Percentiles rank a stretch among this genome's conserved stretches.
Evolutionary conservation across 2,113 vertebrate genomes (phyloP).

Genomic region (Alexandromys fortis): DNA sequence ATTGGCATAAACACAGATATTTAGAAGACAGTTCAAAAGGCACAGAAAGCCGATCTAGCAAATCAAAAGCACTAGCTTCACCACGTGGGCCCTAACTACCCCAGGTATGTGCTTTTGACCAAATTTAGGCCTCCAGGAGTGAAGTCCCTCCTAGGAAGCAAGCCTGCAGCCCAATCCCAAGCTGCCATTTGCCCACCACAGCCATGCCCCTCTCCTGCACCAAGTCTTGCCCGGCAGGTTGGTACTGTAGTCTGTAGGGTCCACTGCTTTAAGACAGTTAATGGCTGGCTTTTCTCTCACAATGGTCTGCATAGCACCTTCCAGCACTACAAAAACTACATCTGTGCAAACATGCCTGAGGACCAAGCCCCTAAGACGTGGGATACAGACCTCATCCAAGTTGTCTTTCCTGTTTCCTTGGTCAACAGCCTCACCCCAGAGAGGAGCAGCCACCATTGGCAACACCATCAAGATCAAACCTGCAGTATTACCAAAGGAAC

Average conservation of each 20-base stretch:
- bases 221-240: background rate
- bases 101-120: background rate
- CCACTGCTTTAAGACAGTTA: background rate
- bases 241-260: background rate
- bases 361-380: background rate
- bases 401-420: background rate
- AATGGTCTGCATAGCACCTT: no score
- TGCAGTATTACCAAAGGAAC: background rate
- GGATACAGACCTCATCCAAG: background rate
- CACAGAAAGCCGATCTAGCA: background rate
- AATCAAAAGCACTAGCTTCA: background rate
- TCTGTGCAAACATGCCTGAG: background rate
- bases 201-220: no score
- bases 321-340: background rate
- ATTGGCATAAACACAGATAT: background rate
- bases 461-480: background rate
- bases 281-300: background rate
- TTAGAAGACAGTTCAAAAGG: background rate
- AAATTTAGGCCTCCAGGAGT: background rate
- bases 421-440: fast-evolving
- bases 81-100: no score
- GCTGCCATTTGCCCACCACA: no score
- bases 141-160: background rate
- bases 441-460: background rate
- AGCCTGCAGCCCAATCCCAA: background rate